Evolutionary conservation across 2,888 invertebrate species (phyloP).

Genomic region (Uropetala carovei): DNA sequence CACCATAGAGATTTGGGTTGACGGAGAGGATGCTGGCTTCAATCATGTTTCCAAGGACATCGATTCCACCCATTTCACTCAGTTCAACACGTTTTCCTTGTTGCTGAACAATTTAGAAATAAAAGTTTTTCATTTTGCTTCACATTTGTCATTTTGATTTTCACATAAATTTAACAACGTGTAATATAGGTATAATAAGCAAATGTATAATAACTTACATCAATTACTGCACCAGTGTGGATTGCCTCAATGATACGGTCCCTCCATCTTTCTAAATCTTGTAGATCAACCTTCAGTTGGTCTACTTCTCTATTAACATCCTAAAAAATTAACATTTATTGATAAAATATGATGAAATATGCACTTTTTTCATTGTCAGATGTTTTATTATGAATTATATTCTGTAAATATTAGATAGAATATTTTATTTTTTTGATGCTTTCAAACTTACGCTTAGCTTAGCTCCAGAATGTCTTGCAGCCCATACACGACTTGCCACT

Average conservation of each 20-base stretch:
- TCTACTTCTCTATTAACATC: conserved; percentile 84
- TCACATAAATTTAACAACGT: not conserved
- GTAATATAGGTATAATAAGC: not conserved
- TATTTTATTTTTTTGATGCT: not conserved
- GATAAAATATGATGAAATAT: no score
- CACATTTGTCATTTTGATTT: not conserved
- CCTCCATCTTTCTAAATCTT: conserved; percentile 85
- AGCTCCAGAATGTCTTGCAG: conserved; percentile 77
- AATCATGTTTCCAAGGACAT: conserved; percentile 72
- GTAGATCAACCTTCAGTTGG: conserved; percentile 81
- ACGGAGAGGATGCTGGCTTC: conserved; percentile 73
- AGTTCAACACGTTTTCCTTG: conserved; percentile 78
- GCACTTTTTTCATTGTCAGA: no score
- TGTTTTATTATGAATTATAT: not conserved
- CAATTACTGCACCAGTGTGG: conserved; percentile 77
- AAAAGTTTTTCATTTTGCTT: not conserved
- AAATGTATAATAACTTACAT: not conserved
- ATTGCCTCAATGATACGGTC: conserved; percentile 85
- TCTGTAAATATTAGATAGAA: not conserved
- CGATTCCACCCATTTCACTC: conserved; percentile 78
- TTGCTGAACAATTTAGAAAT: conserved; percentile 74
- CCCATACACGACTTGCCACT: conserved; percentile 85
- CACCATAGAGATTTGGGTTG: conserved; percentile 68
- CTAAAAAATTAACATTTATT: conserved; percentile 68
- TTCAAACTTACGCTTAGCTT: conserved; percentile 69